These are phyloP conservation scores for Triplophysa tibetana DNA, from an alignment of 2,113 vertebrate genomes.

Conservation along the genomic window DNA sequence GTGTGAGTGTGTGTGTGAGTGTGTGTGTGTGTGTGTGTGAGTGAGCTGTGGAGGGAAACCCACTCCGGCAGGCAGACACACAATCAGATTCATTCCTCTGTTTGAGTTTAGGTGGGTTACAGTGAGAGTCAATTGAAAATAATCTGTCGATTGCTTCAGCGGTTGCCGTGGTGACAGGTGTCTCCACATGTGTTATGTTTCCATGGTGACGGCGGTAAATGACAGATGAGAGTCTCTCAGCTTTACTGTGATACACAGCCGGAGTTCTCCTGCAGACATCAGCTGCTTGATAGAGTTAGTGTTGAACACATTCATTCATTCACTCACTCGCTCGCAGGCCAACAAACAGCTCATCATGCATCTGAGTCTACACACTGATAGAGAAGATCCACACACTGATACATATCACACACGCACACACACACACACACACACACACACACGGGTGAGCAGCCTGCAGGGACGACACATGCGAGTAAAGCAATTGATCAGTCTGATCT, in stretches of 20 bases:
- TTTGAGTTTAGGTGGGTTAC: neutral
- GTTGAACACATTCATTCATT: neutral
- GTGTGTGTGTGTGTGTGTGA: too few relatives aligned
- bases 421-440: conserved; percentile 24
- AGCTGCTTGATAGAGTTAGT: neutral
- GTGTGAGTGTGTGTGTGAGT: too few relatives aligned
- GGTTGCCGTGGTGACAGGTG: conserved; percentile 7
- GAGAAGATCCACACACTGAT: conserved; percentile 27
- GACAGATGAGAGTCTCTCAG: conserved; percentile 6
- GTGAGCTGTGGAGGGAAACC: neutral
- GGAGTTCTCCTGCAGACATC: too few relatives aligned
- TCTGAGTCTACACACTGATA: conserved; percentile 38
- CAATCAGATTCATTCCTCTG: neutral
- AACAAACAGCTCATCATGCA: conserved; percentile 48
- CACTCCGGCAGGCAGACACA: neutral
- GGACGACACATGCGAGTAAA: neutral
- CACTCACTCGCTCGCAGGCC: conserved; percentile 8
- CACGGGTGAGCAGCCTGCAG: neutral
- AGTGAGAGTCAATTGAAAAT: conserved; percentile 16
- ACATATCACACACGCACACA: conserved; percentile 12
- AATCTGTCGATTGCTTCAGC: conserved; percentile 36
- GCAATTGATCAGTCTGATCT: neutral
- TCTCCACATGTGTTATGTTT: conserved; percentile 9
- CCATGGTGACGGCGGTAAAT: conserved; percentile 32
- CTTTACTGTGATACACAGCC: neutral